Evolutionary conservation across 1,140 invertebrate genomes (phyloP).

Genomic region (Cryptotermes secundus): DNA sequence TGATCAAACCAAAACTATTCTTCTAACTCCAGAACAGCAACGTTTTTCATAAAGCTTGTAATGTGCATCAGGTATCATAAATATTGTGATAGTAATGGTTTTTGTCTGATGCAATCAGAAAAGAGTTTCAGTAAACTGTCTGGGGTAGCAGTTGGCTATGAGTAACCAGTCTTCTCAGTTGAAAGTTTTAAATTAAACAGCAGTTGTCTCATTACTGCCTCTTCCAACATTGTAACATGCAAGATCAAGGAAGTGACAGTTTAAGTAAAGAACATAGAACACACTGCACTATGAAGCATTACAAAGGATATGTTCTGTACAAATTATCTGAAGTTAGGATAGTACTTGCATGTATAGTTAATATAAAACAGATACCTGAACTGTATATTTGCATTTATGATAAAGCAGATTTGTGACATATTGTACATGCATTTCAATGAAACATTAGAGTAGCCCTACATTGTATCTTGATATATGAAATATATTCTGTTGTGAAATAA

Average conservation of each 20-base stretch:
- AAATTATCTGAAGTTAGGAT: not conserved
- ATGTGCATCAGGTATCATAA: not conserved
- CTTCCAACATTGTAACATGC: not conserved
- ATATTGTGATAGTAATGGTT: not conserved
- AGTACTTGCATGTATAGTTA: not conserved
- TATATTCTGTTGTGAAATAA: constrained; percentile 5
- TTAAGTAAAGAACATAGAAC: not conserved
- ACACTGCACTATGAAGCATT: not conserved
- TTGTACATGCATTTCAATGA: not conserved
- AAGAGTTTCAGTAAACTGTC: not conserved
- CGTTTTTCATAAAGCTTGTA: not conserved
- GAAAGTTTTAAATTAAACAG: not conserved
- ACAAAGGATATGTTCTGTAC: not conserved
- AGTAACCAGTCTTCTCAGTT: not conserved
- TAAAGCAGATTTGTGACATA: not conserved
- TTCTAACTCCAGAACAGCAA: not conserved
- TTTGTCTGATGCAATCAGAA: not conserved
- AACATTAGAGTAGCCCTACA: not conserved
- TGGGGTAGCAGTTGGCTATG: not conserved
- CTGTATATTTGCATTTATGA: not conserved
- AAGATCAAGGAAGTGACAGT: not conserved
- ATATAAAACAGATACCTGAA: not conserved
- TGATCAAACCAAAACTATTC: not conserved
- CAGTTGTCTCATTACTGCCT: not conserved
- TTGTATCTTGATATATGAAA: not conserved